A percentile compares a stretch with the other conserved stretches of the same genome.
These are phyloP conservation scores for Noturus placidus DNA, from an alignment of 2,113 vertebrate species.

Conservation along the genomic window DNA sequence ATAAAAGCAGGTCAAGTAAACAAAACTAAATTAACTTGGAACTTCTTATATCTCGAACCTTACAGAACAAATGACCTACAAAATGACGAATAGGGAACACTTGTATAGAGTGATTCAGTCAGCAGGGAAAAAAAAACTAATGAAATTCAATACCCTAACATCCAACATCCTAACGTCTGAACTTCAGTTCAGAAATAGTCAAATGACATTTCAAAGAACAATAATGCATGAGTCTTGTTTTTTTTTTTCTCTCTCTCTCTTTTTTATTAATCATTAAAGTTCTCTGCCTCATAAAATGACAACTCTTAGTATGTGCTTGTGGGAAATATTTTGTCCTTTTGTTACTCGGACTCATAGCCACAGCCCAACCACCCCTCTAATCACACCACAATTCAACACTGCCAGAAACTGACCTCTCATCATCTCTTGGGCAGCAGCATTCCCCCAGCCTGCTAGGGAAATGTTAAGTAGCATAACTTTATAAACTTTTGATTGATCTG, in stretches of 20 bases:
- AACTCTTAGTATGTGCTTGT: background rate
- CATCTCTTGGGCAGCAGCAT: background rate
- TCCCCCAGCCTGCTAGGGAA: background rate
- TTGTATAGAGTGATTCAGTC: background rate
- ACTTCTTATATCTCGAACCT: background rate
- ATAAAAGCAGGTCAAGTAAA: background rate
- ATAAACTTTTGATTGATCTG: background rate
- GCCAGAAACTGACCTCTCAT: background rate
- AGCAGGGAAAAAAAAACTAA: background rate
- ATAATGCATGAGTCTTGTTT: background rate
- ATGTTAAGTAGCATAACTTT: background rate
- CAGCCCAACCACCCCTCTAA: background rate
- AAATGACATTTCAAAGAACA: background rate
- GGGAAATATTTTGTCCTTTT: background rate
- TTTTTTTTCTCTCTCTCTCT: background rate
- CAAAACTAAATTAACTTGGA: background rate
- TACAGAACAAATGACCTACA: background rate
- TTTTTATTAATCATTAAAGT: background rate
- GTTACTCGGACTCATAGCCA: background rate
- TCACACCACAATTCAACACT: background rate
- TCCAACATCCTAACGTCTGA: background rate
- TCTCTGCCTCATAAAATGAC: background rate
- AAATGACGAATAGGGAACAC: background rate
- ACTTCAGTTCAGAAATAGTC: background rate
- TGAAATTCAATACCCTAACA: background rate